Conservation (phyloP, 2,797 vertebrate species). For the Neomorphus geoffroyi region DNA sequence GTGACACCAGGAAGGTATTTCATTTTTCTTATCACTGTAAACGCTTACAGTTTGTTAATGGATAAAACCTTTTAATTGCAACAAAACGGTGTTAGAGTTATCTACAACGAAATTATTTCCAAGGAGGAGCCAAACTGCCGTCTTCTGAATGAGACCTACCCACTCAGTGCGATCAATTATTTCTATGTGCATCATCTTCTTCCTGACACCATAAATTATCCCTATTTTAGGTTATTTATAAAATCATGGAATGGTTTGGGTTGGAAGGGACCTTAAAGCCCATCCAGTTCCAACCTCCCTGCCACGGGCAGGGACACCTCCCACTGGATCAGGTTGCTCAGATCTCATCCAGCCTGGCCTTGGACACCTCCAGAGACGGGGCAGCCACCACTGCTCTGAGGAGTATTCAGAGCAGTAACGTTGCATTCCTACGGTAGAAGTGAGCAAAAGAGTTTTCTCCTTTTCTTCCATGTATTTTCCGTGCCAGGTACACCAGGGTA, state of each 20-base stretch:
- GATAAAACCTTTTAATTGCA: not conserved
- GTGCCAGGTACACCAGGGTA: not conserved
- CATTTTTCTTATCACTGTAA: not conserved
- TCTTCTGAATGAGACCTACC: not conserved
- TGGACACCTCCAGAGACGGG: too few species aligned
- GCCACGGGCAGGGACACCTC: too few species aligned
- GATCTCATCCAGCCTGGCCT: too few species aligned
- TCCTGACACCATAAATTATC: not conserved
- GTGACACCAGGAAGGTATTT: not conserved
- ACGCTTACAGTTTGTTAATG: not conserved
- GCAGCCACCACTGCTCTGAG: too few species aligned
- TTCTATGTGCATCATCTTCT: not conserved
- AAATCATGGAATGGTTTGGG: too few species aligned
- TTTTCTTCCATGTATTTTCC: not conserved
- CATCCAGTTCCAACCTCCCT: too few species aligned
- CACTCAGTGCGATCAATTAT: not conserved
- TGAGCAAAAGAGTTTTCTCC: rapidly evolving
- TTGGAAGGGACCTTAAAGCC: too few species aligned
- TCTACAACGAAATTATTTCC: not conserved
- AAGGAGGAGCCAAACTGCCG: not conserved
- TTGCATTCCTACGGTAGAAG: not conserved
- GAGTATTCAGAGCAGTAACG: not conserved
- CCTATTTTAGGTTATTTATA: not conserved
- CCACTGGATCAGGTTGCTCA: too few species aligned
- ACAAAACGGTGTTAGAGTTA: not conserved